phyloP scores from a whole-genome alignment of 1,140 invertebrate genomes.

The Tetragnatha versicolor region DNA sequence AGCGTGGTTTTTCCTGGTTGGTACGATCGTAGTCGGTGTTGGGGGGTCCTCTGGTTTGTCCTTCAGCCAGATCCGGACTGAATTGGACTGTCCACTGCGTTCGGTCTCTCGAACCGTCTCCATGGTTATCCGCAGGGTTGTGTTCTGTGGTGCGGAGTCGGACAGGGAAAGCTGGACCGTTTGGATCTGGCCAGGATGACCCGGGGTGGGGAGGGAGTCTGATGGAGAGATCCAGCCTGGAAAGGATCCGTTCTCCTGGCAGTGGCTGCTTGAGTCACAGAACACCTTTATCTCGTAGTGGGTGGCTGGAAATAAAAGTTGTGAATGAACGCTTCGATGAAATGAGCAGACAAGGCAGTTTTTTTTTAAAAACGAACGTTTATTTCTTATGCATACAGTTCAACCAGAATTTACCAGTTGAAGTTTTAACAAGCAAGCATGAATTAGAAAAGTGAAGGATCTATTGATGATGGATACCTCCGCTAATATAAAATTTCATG shows the following conservation, averaged over 20 bases:
- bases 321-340: not conserved
- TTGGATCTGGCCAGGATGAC: not conserved
- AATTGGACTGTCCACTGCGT: constrained; percentile 13
- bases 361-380: not conserved
- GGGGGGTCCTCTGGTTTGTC: not conserved
- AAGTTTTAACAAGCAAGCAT: too few relatives aligned
- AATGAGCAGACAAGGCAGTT: not conserved
- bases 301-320: constrained; percentile 40
- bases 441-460: too few relatives aligned
- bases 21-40: not conserved
- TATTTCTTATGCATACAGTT: too few relatives aligned
- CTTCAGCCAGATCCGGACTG: not conserved
- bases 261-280: not conserved
- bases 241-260: not conserved
- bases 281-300: constrained; percentile 21
- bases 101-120: not conserved
- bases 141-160: not conserved
- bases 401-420: too few relatives aligned
- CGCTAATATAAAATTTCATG: too few relatives aligned
- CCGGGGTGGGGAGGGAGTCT: not conserved
- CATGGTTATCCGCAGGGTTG: not conserved
- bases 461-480: too few relatives aligned
- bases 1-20: not conserved
- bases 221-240: constrained; percentile 1
- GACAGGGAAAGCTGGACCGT: not conserved